These are phyloP conservation scores for Cantharis lateralis DNA, from an alignment of 2,888 invertebrate species.

Conservation along the genomic window DNA sequence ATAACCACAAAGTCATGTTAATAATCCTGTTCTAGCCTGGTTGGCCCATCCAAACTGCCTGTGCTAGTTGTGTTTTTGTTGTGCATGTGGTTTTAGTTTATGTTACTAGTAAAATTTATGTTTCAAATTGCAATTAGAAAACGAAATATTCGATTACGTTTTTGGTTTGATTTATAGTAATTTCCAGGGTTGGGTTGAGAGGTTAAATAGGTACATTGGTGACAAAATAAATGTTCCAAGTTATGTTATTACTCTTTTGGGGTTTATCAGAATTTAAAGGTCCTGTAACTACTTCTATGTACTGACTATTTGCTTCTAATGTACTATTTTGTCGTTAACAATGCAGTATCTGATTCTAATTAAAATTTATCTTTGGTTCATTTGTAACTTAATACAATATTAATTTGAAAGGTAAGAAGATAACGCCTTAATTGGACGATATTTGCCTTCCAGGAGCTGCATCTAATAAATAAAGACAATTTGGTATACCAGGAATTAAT, in stretches of 20 bases:
- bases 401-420: slow-evolving; percentile 24
- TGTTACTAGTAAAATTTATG: not conserved
- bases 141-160: not conserved
- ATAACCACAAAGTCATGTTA: not conserved
- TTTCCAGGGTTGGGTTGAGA: not conserved
- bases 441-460: slow-evolving; percentile 20
- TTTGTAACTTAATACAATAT: slow-evolving; percentile 29
- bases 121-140: not conserved
- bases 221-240: slow-evolving; percentile 16
- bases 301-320: slow-evolving; percentile 14
- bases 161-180: not conserved
- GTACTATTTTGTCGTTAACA: slow-evolving; percentile 26
- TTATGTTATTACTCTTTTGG: slow-evolving; percentile 23
- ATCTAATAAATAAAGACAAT: not conserved
- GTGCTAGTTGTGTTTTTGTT: not conserved
- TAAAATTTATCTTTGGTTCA: slow-evolving; percentile 28
- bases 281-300: slow-evolving; percentile 25
- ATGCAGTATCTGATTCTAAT: slow-evolving; percentile 14
- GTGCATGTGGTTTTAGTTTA: not conserved
- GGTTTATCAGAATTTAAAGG: slow-evolving; percentile 25
- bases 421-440: slow-evolving; percentile 28
- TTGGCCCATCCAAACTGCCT: not conserved
- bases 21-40: not conserved
- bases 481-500: not conserved
- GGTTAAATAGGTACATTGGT: slow-evolving; percentile 18